Evolutionary conservation across 2,888 invertebrate species (phyloP), one percentile per base, ranked within the genome.

Genomic region (Drosophila austrosaltans): DNA sequence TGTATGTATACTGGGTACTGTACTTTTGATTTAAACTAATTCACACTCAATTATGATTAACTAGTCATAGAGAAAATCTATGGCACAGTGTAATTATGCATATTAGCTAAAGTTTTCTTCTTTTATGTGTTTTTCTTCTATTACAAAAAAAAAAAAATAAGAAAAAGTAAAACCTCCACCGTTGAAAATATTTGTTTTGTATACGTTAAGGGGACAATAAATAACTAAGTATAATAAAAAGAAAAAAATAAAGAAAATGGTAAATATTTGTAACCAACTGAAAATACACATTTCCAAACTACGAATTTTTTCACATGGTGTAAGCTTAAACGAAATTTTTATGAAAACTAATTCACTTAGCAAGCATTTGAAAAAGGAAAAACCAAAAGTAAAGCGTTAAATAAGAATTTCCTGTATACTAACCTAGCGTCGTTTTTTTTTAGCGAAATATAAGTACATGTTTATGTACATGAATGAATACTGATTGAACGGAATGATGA

Each of bases 181-280:
- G 57, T 57, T 57, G 12, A 57, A 54, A 42, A 59, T 20, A 36
- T 22, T 62, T 60, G 30, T 66, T 64, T 65, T 67, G 77, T 85
- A 81, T 83, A 89, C 81, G 85, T 89, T 88, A 78, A 79, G 82
- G 76, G 83, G 89, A 89, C 89, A 89, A 89, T 89, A 89, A 89
- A 75, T 78, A 87, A 69, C 62, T 69, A 74, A 72, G 63, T 67
- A 72, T 58, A 68, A 68, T 66, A 58, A 53, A 39, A 40, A 60
- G 36, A 30, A 60, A 30, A 5, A 53, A 58, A 59, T 58, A 44
- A 40, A 56, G 53, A 42, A 42, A 59, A 40, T 7, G 12, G n/a
- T 28, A 39, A 28, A 32, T 36, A 53, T 32, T 39, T 30, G 44
- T 16, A 28, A 61, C 54, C 39, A 59, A 28, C 22, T 10, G 7